Evolutionary conservation across 1,140 invertebrate species (phyloP).

Genomic region (Agrypnia vestita): DNA sequence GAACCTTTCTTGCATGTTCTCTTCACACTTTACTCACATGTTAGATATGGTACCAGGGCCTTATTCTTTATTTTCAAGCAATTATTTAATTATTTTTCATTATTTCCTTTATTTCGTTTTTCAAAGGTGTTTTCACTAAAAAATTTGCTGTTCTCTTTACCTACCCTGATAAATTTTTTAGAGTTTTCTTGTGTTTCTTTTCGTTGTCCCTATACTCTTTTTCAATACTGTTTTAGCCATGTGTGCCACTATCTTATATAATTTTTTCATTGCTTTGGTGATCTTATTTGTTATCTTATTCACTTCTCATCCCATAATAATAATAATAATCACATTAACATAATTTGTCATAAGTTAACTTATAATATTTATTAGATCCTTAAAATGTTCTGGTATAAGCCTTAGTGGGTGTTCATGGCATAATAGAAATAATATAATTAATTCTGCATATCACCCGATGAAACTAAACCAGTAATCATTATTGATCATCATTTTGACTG

Average conservation of each 20-base stretch:
- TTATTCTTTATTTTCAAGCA: too few relatives aligned
- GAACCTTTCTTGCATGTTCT: too few relatives aligned
- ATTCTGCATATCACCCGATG: constrained; percentile 6
- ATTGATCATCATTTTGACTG: neutral
- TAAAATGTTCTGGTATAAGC: constrained; percentile 30
- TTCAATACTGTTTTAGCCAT: neutral
- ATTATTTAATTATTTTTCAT: too few relatives aligned
- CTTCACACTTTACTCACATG: too few relatives aligned
- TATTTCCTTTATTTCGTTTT: too few relatives aligned
- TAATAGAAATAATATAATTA: constrained; percentile 53
- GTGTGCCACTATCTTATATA: neutral
- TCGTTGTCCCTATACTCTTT: neutral
- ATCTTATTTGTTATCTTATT: constrained; percentile 1
- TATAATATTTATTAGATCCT: constrained; percentile 1
- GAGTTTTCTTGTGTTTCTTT: too few relatives aligned
- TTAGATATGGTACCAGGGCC: too few relatives aligned
- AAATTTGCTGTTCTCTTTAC: too few relatives aligned
- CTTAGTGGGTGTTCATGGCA: constrained; percentile 56
- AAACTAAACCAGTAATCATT: constrained; percentile 6
- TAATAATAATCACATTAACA: neutral
- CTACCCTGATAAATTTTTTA: too few relatives aligned
- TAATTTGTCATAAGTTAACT: constrained; percentile 11
- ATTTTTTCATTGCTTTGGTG: neutral
- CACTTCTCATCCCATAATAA: neutral
- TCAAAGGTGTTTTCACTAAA: too few relatives aligned